A percentile compares a stretch with the other conserved stretches of the same genome.
phyloP scores from a whole-genome alignment of 2,888 invertebrate genomes.

The Polyploca ridens region DNA sequence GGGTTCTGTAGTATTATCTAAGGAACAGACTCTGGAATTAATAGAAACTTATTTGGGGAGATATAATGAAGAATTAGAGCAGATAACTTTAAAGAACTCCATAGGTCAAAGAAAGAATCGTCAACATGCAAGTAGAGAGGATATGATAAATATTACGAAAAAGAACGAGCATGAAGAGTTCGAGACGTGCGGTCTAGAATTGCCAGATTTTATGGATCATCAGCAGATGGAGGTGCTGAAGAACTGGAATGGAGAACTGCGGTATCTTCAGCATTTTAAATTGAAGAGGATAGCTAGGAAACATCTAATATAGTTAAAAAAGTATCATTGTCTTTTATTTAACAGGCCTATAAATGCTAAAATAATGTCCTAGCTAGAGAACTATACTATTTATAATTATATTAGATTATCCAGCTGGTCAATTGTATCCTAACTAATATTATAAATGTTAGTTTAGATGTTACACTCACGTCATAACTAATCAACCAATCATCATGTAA shows the following conservation, averaged over 20 bases:
- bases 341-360: too few species aligned
- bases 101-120: conserved; percentile 89
- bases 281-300: conserved; percentile 83
- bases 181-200: conserved; percentile 91
- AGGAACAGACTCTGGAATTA: conserved; percentile 84
- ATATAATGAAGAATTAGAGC: conserved; percentile 91
- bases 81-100: conserved; percentile 91
- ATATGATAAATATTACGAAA: conserved; percentile 90
- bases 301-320: conserved; percentile 49
- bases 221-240: conserved; percentile 85
- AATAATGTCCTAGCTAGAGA: too few species aligned
- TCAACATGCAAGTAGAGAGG: conserved; percentile 92
- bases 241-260: conserved; percentile 88
- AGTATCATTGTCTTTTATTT: background rate
- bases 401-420: too few species aligned
- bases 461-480: too few species aligned
- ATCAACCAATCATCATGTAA: too few species aligned
- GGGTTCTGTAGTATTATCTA: conserved; percentile 79
- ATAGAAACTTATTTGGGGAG: conserved; percentile 81
- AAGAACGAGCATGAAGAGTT: conserved; percentile 91
- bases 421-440: too few species aligned
- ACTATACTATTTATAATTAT: too few species aligned
- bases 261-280: conserved; percentile 87
- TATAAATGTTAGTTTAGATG: too few species aligned
- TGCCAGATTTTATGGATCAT: conserved; percentile 87